Evolutionary conservation across 1,140 invertebrate species (phyloP), one percentile per base, ranked within the genome.

Genomic region (Chrysomallon squamiferum): DNA sequence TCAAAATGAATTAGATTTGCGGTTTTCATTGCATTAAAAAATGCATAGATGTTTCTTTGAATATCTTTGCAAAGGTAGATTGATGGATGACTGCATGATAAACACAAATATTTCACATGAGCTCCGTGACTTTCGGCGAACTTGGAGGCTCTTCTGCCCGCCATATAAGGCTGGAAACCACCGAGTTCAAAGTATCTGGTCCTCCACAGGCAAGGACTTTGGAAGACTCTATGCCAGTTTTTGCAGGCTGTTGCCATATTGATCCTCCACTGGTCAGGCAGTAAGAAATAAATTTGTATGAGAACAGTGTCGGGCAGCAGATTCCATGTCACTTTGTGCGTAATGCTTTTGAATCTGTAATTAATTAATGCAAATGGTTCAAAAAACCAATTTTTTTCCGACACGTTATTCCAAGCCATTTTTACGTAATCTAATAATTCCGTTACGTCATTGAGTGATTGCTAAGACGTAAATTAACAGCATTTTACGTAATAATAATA

Each of bases 51-150:
- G 6, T 47, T 58, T 32, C 64, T 65, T 32, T 71, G 69, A 20
- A 67, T 62, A 13, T 60, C 49, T 60, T 67, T 66, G n/a, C 56
- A 61, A 7, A 59, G 61, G 58, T 67, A 61, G 41, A 59, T 60
- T n/a, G 69, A 67, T 7, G 65, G 65, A 18, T 67, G 69, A 25
- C 38, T 67, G 57, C 69, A 71, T 0, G 35, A 50, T 15, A 71
- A 18, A 2, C 59, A 59, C 5, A 71, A 35, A 32, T 71, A 57
- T 32, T 50, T 38, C 13, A 71, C 29, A 47, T 67, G 56, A 18
- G 33, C 22, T 5, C 65, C 69, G 30, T 58, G 49, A 20, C 56
- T 33, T 25, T 60, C 41, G 11, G 69, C 61, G 54, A 71, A 71
- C 20, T 61, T 61, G 33, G 56, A 61, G 1, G 69, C 69, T 25